These are phyloP conservation scores for Oreohelix idahoensis DNA, from an alignment of 1,140 invertebrate genomes.

Conservation along the genomic window DNA sequence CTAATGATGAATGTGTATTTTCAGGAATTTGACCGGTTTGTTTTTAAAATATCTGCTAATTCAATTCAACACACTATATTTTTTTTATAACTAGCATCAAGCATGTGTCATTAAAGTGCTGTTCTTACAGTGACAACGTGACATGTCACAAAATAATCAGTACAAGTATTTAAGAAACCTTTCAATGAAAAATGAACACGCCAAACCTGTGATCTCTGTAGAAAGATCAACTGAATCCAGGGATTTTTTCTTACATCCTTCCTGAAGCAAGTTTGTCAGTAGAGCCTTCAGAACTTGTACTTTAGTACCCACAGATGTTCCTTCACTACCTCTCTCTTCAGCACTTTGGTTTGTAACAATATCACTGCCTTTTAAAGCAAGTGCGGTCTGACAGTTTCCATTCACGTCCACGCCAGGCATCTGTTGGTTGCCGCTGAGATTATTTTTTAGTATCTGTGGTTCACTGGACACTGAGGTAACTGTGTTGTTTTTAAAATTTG, in stretches of 20 bases:
- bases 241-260: slow-evolving; percentile 1
- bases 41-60: no score
- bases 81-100: no score
- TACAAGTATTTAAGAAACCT: no score
- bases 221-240: no score
- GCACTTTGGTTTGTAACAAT: not conserved
- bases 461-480: not conserved
- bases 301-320: not conserved
- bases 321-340: not conserved
- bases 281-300: not conserved
- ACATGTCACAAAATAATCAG: no score
- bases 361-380: not conserved
- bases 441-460: not conserved
- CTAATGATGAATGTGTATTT: no score
- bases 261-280: not conserved
- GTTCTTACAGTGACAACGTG: no score
- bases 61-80: no score
- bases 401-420: not conserved
- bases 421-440: not conserved
- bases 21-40: no score
- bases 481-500: not conserved
- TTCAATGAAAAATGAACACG: no score
- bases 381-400: not conserved
- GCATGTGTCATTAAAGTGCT: no score
- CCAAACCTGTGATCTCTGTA: no score